Conservation (phyloP, 2,113 vertebrate species). For the pig (Sus scrofa) region DNA sequence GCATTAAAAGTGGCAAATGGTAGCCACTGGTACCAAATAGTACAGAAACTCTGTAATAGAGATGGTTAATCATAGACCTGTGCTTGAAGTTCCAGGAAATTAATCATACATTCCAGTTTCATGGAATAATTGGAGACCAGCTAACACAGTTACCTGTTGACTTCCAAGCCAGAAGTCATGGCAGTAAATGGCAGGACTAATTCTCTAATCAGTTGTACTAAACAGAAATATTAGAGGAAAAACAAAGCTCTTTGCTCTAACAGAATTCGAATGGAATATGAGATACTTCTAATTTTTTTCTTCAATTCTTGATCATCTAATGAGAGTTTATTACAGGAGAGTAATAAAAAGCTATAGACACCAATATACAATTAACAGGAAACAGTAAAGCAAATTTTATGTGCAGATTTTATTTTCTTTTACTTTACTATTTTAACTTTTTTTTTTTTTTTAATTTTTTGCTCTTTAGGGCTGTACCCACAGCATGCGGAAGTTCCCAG, state of each 20-base stretch:
- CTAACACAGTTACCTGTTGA: slow-evolving; percentile 13
- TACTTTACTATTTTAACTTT: too few relatives aligned
- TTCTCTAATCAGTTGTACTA: neutral
- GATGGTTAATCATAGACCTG: slow-evolving; percentile 4
- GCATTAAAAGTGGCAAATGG: slow-evolving; percentile 15
- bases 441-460: too few relatives aligned
- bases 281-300: slow-evolving; percentile 3
- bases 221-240: slow-evolving; percentile 27
- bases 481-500: too few relatives aligned
- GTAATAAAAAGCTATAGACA: neutral
- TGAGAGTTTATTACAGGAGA: slow-evolving; percentile 3
- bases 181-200: neutral
- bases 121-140: slow-evolving; percentile 26
- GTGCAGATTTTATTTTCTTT: neutral
- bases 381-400: slow-evolving; percentile 38
- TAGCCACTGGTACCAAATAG: neutral
- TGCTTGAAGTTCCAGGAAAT: slow-evolving; percentile 43
- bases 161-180: slow-evolving; percentile 53
- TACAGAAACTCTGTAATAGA: neutral
- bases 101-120: neutral
- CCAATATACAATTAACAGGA: neutral
- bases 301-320: slow-evolving; percentile 9
- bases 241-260: slow-evolving; percentile 2
- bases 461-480: too few relatives aligned
- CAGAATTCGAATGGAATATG: neutral